Conservation (phyloP, 2,888 invertebrate species). For the Plebejus melissa region DNA sequence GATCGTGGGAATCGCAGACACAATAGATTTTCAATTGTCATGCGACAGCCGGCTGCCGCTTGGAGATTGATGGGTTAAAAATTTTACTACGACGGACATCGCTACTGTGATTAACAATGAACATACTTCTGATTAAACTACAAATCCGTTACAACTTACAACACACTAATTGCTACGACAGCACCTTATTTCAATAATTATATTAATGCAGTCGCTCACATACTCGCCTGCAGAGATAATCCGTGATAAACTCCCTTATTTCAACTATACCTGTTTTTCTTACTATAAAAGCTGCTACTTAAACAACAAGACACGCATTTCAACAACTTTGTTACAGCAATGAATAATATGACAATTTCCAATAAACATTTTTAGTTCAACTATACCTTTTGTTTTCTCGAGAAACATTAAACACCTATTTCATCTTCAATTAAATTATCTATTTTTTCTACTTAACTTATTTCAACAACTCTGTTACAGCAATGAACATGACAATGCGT, state of each 20-base stretch:
- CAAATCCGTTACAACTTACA: not conserved
- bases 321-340: slow-evolving; percentile 45
- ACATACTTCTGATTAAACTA: not conserved
- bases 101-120: not conserved
- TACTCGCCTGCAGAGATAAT: not conserved
- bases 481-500: slow-evolving; percentile 68
- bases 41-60: too few relatives aligned
- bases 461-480: slow-evolving; percentile 42
- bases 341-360: slow-evolving; percentile 58
- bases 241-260: not conserved
- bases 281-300: not conserved
- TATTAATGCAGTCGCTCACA: not conserved
- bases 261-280: too few relatives aligned
- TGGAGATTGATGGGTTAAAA: too few relatives aligned
- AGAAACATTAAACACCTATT: slow-evolving; percentile 52
- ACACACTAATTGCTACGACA: not conserved
- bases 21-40: too few relatives aligned
- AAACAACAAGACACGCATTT: too few relatives aligned
- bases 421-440: too few relatives aligned
- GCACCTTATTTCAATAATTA: not conserved
- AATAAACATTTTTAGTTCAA: not conserved
- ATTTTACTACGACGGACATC: not conserved
- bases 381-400: slow-evolving; percentile 42
- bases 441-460: too few relatives aligned
- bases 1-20: too few relatives aligned